These are phyloP conservation scores for Phylloscopus trochilus DNA, from an alignment of 2,113 vertebrate species.

Conservation along the genomic window DNA sequence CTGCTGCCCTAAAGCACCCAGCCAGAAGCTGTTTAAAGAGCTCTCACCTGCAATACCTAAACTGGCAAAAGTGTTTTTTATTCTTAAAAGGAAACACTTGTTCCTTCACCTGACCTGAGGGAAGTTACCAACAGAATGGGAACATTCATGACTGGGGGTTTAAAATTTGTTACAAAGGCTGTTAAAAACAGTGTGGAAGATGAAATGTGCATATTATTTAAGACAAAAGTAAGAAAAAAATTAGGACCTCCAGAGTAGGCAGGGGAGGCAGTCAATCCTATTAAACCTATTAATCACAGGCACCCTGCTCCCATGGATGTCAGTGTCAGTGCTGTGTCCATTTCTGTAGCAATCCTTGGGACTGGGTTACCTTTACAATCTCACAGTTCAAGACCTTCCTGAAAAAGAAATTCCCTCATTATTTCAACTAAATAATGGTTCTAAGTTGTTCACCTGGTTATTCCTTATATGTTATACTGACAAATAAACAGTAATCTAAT, in stretches of 20 bases:
- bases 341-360: background rate
- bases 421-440: background rate
- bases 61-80: background rate
- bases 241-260: background rate
- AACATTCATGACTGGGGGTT: accelerated
- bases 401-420: background rate
- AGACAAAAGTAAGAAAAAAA: background rate
- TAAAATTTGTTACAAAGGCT: background rate
- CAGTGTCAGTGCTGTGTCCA: background rate
- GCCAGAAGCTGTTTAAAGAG: background rate
- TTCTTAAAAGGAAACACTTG: background rate
- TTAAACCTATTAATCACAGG: background rate
- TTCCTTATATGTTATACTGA: background rate
- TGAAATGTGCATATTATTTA: background rate
- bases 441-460: background rate
- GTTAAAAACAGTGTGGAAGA: background rate
- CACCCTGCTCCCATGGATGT: background rate
- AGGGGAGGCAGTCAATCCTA: background rate
- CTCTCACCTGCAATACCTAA: background rate
- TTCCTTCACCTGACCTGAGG: background rate
- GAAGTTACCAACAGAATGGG: background rate
- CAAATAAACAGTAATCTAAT: background rate
- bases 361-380: background rate
- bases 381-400: background rate
- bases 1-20: background rate